A percentile compares a stretch with the other conserved stretches of the same genome.
These are phyloP conservation scores for Malacoctenus gilli DNA, from an alignment of 2,797 vertebrate genomes.

Conservation along the genomic window DNA sequence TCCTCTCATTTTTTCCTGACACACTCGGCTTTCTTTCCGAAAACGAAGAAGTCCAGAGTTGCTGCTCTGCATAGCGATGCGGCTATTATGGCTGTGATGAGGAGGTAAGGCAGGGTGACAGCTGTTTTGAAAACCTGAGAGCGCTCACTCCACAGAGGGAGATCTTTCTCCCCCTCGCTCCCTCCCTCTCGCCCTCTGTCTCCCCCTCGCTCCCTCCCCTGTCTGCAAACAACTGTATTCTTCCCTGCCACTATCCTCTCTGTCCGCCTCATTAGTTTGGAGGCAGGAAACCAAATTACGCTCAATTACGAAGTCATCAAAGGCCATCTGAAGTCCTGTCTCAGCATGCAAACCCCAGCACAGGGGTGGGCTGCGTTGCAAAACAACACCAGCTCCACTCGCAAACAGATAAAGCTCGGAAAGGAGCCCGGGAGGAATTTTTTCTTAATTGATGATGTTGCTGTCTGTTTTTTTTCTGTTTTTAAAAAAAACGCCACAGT, in stretches of 20 bases:
- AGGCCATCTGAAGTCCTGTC: constrained; percentile 78
- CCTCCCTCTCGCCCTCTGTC: too few species aligned
- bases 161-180: not conserved
- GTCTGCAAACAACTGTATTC: constrained; percentile 58
- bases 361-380: not conserved
- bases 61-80: constrained; percentile 62
- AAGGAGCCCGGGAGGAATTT: constrained; percentile 25
- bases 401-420: constrained; percentile 12
- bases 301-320: constrained; percentile 82
- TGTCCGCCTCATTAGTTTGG: constrained; percentile 81
- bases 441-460: constrained; percentile 24
- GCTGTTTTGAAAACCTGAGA: constrained; percentile 66
- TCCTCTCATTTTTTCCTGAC: constrained; percentile 46
- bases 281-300: constrained; percentile 82
- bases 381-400: constrained; percentile 18
- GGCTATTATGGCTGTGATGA: constrained; percentile 60
- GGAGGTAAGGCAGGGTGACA: constrained; percentile 54
- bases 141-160: constrained; percentile 27
- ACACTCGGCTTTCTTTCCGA: constrained; percentile 32
- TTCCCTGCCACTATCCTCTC: constrained; percentile 59
- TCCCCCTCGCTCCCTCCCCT: constrained; percentile 18
- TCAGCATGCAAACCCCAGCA: constrained; percentile 67
- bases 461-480: constrained; percentile 18
- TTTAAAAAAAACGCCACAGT: constrained; percentile 21
- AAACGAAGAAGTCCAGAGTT: constrained; percentile 41